Percentiles rank a stretch among this genome's conserved stretches.
phyloP scores from a whole-genome alignment of 2,888 invertebrate genomes.

The Tromatobia lineatoria region DNA sequence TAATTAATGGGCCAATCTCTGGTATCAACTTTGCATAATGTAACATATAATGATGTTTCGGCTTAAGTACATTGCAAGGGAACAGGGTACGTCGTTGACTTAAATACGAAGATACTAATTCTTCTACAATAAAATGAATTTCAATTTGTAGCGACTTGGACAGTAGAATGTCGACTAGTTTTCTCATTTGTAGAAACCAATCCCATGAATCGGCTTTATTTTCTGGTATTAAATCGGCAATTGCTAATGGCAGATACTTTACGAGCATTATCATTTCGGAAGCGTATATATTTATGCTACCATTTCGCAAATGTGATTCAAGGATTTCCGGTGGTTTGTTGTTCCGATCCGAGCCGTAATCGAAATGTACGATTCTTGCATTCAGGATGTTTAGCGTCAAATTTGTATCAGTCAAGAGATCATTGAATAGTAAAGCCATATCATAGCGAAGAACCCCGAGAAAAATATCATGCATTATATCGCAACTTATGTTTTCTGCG shows the following conservation, averaged over 20 bases:
- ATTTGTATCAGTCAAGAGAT: slow-evolving; percentile 43
- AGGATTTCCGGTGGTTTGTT: slow-evolving; percentile 63
- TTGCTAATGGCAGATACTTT: slow-evolving; percentile 63
- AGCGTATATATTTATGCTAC: slow-evolving; percentile 61
- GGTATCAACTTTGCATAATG: slow-evolving; percentile 57
- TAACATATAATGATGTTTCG: slow-evolving; percentile 64
- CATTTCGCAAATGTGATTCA: slow-evolving; percentile 51
- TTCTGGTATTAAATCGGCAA: slow-evolving; percentile 60
- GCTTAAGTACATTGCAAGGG: slow-evolving; percentile 48
- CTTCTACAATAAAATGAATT: slow-evolving; percentile 31
- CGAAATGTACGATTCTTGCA: slow-evolving; percentile 59
- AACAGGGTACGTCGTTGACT: slow-evolving; percentile 48
- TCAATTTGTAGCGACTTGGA: slow-evolving; percentile 55
- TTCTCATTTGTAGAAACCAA: slow-evolving; percentile 57
- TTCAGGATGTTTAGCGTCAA: slow-evolving; percentile 60
- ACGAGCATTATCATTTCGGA: slow-evolving; percentile 63
- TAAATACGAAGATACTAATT: slow-evolving; percentile 51
- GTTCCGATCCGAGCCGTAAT: slow-evolving; percentile 60
- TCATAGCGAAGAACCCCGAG: slow-evolving; percentile 65
- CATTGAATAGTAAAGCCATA: slow-evolving; percentile 59
- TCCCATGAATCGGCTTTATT: slow-evolving; percentile 55
- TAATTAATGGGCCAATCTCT: slow-evolving; percentile 53
- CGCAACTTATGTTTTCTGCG: slow-evolving; percentile 60
- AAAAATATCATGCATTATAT: slow-evolving; percentile 68
- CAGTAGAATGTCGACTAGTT: slow-evolving; percentile 63